Evolutionary conservation across 2,797 vertebrate genomes (phyloP).

Genomic region (Hoplostethus atlanticus): DNA sequence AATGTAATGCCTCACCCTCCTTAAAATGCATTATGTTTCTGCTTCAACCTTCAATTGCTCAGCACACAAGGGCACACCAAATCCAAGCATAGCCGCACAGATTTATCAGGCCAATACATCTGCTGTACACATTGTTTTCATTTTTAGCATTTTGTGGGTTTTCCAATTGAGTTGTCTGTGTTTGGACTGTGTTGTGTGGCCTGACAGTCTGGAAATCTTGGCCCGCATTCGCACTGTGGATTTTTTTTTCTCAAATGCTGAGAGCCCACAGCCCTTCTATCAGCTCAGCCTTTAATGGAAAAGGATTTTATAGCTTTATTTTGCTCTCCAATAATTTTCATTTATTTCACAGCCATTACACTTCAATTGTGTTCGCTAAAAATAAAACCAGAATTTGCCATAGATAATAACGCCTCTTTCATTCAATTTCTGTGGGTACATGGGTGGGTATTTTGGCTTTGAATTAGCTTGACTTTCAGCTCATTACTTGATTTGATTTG

Average conservation of each 20-base stretch:
- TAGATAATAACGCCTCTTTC: constrained; percentile 74
- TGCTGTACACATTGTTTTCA: constrained; percentile 67
- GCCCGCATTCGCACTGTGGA: constrained; percentile 42
- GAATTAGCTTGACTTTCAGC: constrained; percentile 68
- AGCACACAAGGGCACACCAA: constrained; percentile 23
- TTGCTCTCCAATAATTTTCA: constrained; percentile 61
- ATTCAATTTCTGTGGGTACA: constrained; percentile 59
- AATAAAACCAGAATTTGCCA: constrained; percentile 77
- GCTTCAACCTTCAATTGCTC: constrained; percentile 28
- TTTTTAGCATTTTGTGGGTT: constrained; percentile 77
- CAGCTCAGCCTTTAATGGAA: constrained; percentile 47
- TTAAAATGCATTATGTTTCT: constrained; percentile 50
- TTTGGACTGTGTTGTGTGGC: constrained; percentile 48
- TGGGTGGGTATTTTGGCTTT: constrained; percentile 71
- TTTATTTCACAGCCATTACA: constrained; percentile 68
- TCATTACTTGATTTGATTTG: constrained; percentile 77
- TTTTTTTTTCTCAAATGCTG: constrained; percentile 15
- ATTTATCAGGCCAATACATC: constrained; percentile 72
- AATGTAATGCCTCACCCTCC: constrained; percentile 48
- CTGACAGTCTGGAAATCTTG: constrained; percentile 57
- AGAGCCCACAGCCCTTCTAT: constrained; percentile 19
- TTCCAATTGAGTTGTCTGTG: constrained; percentile 68
- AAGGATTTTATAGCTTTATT: constrained; percentile 47
- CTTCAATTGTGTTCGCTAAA: constrained; percentile 68
- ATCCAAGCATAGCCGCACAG: constrained; percentile 36